Evolutionary conservation across 2,888 invertebrate genomes (phyloP).

Genomic region (Ferrisia virgata): DNA sequence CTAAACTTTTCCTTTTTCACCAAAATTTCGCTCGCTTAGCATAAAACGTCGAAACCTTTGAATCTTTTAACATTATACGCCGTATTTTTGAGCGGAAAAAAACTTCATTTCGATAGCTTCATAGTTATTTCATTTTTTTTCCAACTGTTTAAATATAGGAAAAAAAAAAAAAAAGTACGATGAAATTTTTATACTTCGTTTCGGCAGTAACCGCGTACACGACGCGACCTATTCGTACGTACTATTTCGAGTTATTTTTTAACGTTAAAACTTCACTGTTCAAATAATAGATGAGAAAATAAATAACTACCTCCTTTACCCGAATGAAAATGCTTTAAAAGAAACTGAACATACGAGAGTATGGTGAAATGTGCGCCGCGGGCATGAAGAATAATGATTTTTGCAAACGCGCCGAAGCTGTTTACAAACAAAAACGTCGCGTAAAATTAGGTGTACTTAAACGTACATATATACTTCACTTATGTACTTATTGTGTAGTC

Average conservation of each 20-base stretch:
- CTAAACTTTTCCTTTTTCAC: background rate
- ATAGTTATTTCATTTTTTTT: background rate
- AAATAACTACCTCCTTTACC: background rate
- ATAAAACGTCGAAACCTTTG: too few species aligned
- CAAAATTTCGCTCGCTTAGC: too few species aligned
- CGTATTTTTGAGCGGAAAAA: background rate
- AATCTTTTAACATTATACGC: too few species aligned
- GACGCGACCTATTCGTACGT: too few species aligned
- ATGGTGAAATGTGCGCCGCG: background rate
- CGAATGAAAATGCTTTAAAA: background rate
- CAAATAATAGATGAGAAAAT: background rate
- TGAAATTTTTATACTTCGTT: background rate
- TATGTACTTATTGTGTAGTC: too few species aligned
- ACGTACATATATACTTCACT: too few species aligned
- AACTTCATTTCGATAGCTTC: background rate
- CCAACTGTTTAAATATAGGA: background rate
- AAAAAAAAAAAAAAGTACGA: too few species aligned
- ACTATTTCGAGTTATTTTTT: background rate
- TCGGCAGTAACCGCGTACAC: background rate
- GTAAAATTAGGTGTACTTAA: background rate
- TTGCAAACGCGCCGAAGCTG: background rate
- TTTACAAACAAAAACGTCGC: background rate
- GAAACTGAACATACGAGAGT: background rate
- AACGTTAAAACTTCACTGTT: background rate
- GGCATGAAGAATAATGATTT: background rate